Evolutionary conservation across 2,113 vertebrate species (phyloP).

Genomic region (Micromys minutus): DNA sequence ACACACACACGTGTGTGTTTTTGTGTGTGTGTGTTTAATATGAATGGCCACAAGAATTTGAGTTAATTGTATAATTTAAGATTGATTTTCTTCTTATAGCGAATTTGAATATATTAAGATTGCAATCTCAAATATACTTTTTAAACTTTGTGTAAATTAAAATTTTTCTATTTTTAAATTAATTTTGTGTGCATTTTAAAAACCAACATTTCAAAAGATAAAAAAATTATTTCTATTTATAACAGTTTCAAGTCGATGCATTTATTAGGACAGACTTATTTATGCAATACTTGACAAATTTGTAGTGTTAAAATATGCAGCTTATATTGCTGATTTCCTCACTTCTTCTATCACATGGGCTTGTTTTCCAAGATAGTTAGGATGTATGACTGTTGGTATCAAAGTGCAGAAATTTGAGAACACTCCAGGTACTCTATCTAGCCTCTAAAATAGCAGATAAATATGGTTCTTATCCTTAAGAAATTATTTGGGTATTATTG

Average conservation of each 20-base stretch:
- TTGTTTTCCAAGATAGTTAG: background rate
- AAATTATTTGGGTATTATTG: slow-evolving; percentile 46
- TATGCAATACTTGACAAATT: background rate
- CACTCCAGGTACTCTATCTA: background rate
- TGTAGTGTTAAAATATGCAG: slow-evolving; percentile 30
- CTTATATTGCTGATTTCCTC: slow-evolving; percentile 34
- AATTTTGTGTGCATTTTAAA: background rate
- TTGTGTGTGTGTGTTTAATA: background rate
- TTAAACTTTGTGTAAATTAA: background rate
- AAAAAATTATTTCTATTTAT: background rate
- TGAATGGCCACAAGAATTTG: background rate
- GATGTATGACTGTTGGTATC: background rate
- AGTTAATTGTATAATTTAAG: background rate
- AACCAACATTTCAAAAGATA: background rate
- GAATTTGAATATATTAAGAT: background rate
- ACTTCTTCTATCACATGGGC: background rate
- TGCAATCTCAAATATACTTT: background rate
- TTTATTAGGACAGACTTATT: background rate
- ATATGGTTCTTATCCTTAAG: slow-evolving; percentile 45
- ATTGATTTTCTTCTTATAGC: background rate
- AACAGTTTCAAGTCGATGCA: background rate
- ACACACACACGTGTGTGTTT: no score
- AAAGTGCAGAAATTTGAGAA: slow-evolving; percentile 16
- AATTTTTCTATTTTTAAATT: background rate
- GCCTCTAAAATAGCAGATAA: slow-evolving; percentile 18